Conservation (phyloP, 2,888 invertebrate genomes). For the Lampropteryx suffumata region DNA sequence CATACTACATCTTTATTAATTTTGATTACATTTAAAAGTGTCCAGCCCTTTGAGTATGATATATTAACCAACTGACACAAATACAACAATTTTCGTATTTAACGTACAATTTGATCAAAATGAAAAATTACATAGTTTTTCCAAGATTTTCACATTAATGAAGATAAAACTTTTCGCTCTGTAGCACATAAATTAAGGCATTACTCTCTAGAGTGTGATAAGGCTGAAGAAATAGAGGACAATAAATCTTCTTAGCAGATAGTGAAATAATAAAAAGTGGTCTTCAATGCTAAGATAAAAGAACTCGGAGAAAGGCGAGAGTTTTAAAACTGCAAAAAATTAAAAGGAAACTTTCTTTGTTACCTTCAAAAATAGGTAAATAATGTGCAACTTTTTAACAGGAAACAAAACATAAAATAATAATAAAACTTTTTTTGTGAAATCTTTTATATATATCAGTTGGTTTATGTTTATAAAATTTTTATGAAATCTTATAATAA, state of each 20-base stretch:
- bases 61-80: too few species aligned
- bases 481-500: too few species aligned
- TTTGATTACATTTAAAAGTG: too few species aligned
- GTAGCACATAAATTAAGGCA: slow-evolving; percentile 28
- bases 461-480: too few species aligned
- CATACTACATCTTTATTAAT: too few species aligned
- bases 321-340: slow-evolving; percentile 8
- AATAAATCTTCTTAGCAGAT: slow-evolving; percentile 48
- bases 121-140: neutral
- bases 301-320: slow-evolving; percentile 25
- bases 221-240: slow-evolving; percentile 42
- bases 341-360: slow-evolving; percentile 10
- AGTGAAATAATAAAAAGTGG: slow-evolving; percentile 50
- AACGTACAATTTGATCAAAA: too few species aligned
- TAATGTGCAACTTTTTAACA: neutral
- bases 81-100: too few species aligned
- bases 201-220: slow-evolving; percentile 42
- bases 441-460: too few species aligned
- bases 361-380: neutral
- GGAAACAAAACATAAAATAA: too few species aligned
- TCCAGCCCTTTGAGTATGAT: too few species aligned
- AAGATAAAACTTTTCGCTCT: slow-evolving; percentile 17
- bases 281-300: slow-evolving; percentile 43
- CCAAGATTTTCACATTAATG: slow-evolving; percentile 7
- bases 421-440: too few species aligned